These are phyloP conservation scores for Paramormyrops hopkinsi DNA, from an alignment of 2,797 vertebrate species.

Conservation along the genomic window DNA sequence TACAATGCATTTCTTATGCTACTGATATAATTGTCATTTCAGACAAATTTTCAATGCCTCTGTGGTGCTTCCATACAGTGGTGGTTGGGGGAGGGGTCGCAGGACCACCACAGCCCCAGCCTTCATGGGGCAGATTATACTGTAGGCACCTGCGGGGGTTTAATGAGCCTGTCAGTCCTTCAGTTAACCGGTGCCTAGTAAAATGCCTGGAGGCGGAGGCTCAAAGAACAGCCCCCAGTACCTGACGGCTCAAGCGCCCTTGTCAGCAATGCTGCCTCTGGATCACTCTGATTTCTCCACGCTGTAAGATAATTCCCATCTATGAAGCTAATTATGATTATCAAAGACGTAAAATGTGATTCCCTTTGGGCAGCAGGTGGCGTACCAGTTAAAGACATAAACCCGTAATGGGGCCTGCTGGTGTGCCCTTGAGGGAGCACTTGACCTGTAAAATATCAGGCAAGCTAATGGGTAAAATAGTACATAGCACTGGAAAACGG, in stretches of 20 bases:
- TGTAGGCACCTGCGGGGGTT: not conserved
- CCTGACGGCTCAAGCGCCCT: not conserved
- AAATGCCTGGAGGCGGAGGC: not conserved
- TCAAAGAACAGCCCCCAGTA: not conserved
- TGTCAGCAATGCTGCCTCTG: not conserved
- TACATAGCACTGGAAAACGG: not conserved
- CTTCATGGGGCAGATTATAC: not conserved
- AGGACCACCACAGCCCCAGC: not conserved
- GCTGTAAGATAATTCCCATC: not conserved
- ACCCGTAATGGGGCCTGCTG: not conserved
- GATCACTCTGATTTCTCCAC: not conserved
- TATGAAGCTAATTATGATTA: not conserved
- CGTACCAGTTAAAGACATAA: not conserved
- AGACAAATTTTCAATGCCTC: not conserved
- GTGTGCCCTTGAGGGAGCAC: not conserved
- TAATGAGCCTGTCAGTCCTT: not conserved
- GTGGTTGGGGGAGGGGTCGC: not conserved
- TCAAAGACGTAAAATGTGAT: not conserved
- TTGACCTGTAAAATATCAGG: not conserved
- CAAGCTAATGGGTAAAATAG: not conserved
- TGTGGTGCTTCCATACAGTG: not conserved
- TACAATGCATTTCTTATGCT: not conserved
- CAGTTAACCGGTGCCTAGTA: not conserved
- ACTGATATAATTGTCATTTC: not conserved
- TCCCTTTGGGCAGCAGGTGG: not conserved